These are phyloP conservation scores for Cheirogaleus major DNA, from an alignment of 2,797 vertebrate genomes.

Conservation along the genomic window DNA sequence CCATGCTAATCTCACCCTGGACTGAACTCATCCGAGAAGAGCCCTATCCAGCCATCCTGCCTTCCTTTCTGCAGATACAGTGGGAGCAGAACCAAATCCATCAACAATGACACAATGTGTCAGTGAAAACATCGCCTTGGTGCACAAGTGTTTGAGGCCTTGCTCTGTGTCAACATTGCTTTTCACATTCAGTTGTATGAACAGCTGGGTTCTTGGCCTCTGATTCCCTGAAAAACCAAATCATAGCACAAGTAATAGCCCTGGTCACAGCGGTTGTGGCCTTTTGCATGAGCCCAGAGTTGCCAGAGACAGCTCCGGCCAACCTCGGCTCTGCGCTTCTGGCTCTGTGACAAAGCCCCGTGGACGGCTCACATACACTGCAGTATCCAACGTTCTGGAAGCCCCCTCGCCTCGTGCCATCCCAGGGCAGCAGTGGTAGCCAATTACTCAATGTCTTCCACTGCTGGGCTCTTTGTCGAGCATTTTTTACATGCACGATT, in stretches of 20 bases:
- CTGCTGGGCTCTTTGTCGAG: not conserved
- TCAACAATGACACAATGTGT: fast-evolving
- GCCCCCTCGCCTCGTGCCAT: fast-evolving
- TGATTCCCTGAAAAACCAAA: constrained; percentile 44
- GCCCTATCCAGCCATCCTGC: not conserved
- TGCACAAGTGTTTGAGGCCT: fast-evolving
- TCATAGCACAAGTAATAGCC: constrained; percentile 11
- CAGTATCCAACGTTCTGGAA: not conserved
- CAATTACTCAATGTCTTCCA: fast-evolving
- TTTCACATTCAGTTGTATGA: not conserved
- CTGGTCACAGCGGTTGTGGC: constrained; percentile 22
- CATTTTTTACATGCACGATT: not conserved
- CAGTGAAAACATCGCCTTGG: fast-evolving
- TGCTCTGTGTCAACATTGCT: not conserved
- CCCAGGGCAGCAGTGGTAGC: not conserved
- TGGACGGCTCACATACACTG: fast-evolving
- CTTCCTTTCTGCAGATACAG: not conserved
- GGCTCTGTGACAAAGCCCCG: fast-evolving
- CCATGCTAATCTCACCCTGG: fast-evolving
- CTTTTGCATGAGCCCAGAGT: constrained; percentile 4
- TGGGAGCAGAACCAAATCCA: not conserved
- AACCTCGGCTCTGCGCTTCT: not conserved
- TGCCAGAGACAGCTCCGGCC: constrained; percentile 22
- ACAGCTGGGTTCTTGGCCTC: not conserved
- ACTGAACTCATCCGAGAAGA: not conserved